Conservation (phyloP, 2,113 vertebrate species). For the Dascyllus trimaculatus region DNA sequence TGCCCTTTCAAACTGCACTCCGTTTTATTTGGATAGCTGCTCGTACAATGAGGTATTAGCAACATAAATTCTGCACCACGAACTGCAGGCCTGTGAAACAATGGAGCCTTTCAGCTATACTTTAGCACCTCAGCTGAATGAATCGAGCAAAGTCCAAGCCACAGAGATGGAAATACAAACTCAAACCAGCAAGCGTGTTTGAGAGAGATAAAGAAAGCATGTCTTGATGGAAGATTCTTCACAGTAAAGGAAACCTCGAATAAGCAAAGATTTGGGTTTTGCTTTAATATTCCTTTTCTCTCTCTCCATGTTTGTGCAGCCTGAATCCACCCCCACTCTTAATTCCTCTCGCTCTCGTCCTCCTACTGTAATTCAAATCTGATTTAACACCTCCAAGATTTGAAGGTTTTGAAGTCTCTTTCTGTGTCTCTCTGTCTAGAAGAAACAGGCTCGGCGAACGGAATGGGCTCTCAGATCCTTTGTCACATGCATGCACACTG, state of each 20-base stretch:
- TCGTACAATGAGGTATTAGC: constrained; percentile 16
- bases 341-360: constrained; percentile 38
- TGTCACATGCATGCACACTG: constrained; percentile 70
- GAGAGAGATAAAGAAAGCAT: background rate
- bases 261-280: constrained; percentile 22
- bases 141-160: constrained; percentile 68
- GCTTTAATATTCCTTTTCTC: constrained; percentile 18
- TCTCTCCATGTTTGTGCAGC: constrained; percentile 1
- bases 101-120: constrained; percentile 55
- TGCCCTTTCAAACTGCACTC: background rate
- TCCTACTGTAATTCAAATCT: constrained; percentile 66
- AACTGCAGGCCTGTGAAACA: constrained; percentile 57
- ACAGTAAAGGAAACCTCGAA: constrained; percentile 12
- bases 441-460: constrained; percentile 25
- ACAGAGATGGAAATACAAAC: constrained; percentile 23
- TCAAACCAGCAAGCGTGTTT: background rate
- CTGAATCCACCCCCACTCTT: constrained; percentile 40
- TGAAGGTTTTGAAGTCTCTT: constrained; percentile 45
- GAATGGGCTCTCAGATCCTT: constrained; percentile 65
- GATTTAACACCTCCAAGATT: constrained; percentile 64
- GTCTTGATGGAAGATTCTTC: background rate
- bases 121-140: constrained; percentile 42
- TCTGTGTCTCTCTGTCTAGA: background rate
- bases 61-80: constrained; percentile 29
- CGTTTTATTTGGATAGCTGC: constrained; percentile 17